These are phyloP conservation scores for Notamacropus eugenii DNA, from an alignment of 2,797 vertebrate genomes.

Conservation along the genomic window DNA sequence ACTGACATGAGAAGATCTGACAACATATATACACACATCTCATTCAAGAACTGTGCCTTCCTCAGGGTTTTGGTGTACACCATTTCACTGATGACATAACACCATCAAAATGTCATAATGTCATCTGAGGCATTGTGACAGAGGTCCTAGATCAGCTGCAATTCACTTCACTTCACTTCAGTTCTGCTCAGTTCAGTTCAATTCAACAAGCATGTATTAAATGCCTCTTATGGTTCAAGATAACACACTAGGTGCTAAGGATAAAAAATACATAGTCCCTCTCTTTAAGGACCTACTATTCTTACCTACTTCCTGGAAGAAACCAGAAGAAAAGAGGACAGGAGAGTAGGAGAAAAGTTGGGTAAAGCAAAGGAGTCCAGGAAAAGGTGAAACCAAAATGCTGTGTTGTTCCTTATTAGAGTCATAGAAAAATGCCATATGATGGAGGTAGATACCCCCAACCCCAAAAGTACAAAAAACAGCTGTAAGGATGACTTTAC, in stretches of 20 bases:
- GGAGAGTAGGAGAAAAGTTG: not conserved
- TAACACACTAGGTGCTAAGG: not conserved
- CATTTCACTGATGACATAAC: not conserved
- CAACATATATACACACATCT: not conserved
- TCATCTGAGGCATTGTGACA: not conserved
- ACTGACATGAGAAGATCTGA: constrained; percentile 45
- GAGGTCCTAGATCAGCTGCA: not conserved
- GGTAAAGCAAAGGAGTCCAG: not conserved
- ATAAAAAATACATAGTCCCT: not conserved
- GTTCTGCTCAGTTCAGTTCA: not conserved
- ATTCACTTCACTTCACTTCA: not conserved
- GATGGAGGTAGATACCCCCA: not conserved
- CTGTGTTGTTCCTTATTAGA: not conserved
- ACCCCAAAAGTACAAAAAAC: not conserved
- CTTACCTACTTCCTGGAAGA: not conserved
- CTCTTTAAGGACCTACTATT: not conserved
- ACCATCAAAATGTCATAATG: not conserved
- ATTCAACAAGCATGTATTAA: not conserved
- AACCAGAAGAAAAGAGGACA: not conserved
- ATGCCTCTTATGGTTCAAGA: not conserved
- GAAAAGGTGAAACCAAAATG: constrained; percentile 19
- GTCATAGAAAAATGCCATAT: not conserved
- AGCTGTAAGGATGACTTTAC: not conserved
- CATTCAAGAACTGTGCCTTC: constrained; percentile 38
- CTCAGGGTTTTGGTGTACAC: not conserved